These are phyloP conservation scores for Aphidoletes aphidimyza DNA, from an alignment of 2,888 invertebrate genomes.

Conservation along the genomic window DNA sequence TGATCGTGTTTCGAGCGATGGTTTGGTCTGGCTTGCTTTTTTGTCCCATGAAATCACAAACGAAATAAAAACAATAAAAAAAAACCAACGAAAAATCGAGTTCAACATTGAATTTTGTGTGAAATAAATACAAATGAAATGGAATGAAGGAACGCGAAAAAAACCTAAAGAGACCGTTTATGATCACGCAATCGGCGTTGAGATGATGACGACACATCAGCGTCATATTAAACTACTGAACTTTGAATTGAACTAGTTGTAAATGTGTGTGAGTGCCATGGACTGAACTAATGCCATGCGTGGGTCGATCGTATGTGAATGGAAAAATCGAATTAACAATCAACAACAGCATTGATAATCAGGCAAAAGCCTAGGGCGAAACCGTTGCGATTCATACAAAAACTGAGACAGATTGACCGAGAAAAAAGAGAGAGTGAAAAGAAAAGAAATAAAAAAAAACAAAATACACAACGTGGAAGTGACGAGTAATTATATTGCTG, in stretches of 20 bases:
- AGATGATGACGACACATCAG: slow-evolving; percentile 16
- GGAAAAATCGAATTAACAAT: background rate
- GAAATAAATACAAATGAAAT: no score
- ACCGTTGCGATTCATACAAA: background rate
- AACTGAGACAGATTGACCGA: background rate
- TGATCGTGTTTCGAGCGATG: background rate
- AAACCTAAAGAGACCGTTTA: slow-evolving; percentile 11
- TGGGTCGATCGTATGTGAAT: background rate
- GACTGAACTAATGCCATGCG: background rate
- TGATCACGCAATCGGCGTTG: background rate
- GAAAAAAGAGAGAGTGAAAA: background rate
- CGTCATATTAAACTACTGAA: slow-evolving; percentile 19
- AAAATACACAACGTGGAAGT: background rate
- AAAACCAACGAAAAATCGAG: background rate
- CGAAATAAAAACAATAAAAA: no score
- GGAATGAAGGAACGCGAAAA: background rate
- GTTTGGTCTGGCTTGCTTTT: no score
- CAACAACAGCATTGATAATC: background rate
- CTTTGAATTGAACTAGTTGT: background rate
- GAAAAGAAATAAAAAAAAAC: background rate
- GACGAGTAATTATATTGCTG: slow-evolving; percentile 49
- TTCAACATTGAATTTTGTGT: slow-evolving; percentile 22
- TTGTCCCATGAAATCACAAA: no score
- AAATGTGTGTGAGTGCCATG: background rate
- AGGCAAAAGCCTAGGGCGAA: background rate